Evolutionary conservation across 2,797 vertebrate species (phyloP).

Genomic region (Crotalus adamanteus): DNA sequence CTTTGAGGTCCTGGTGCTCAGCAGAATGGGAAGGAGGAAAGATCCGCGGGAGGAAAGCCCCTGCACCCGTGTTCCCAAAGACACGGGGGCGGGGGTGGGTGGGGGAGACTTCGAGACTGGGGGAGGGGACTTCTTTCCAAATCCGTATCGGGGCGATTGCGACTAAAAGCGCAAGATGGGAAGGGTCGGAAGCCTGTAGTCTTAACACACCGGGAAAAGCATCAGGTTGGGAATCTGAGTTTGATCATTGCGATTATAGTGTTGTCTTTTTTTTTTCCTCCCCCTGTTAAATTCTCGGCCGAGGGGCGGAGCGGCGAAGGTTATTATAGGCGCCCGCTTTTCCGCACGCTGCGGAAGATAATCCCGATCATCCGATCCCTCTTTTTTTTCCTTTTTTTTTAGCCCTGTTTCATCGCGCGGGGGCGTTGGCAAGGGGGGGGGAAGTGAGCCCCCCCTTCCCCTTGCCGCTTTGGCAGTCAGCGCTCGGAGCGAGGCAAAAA

Average conservation of each 20-base stretch:
- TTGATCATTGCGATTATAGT: background rate
- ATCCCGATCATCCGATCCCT: background rate
- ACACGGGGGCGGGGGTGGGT: background rate
- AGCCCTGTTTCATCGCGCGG: background rate
- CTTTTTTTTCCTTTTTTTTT: accelerated
- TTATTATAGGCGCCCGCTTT: background rate
- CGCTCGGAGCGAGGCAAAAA: background rate
- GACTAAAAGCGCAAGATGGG: background rate
- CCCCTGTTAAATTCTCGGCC: background rate
- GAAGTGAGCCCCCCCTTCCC: background rate
- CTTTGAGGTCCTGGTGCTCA: background rate
- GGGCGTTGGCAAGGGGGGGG: background rate
- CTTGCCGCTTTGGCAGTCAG: background rate
- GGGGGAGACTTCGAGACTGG: background rate
- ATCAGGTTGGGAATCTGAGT: background rate
- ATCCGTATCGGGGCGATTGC: background rate
- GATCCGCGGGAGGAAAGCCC: background rate
- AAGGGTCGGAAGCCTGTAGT: background rate
- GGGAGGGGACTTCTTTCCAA: background rate
- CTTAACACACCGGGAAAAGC: background rate
- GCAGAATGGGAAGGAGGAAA: background rate
- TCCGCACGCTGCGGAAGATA: background rate
- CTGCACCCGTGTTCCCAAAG: background rate
- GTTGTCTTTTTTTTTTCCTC: background rate
- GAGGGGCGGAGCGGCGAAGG: background rate